phyloP scores from a whole-genome alignment of 2,888 invertebrate species.

The Eupelmus urozonus region DNA sequence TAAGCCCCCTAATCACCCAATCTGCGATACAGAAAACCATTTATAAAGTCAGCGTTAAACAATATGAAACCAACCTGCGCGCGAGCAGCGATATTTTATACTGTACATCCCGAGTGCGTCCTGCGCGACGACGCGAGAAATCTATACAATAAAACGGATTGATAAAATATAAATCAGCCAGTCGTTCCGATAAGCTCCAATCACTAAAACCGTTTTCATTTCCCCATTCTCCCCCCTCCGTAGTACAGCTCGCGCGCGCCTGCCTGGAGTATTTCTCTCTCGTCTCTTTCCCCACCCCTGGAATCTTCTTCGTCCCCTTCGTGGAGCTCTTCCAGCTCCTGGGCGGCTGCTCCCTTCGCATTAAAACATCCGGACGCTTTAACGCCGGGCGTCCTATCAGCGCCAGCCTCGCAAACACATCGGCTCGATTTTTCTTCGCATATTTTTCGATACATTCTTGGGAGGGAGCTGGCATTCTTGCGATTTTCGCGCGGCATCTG shows the following conservation, averaged over 20 bases:
- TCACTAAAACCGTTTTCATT: slow-evolving; percentile 52
- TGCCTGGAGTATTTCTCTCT: not conserved
- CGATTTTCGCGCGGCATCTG: too few species aligned
- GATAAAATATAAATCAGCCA: slow-evolving; percentile 38
- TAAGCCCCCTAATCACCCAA: too few species aligned
- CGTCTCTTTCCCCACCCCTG: not conserved
- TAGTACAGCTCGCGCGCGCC: not conserved
- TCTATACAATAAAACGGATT: slow-evolving; percentile 29
- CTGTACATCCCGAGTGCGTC: too few species aligned
- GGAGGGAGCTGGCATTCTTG: too few species aligned
- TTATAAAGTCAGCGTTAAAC: too few species aligned
- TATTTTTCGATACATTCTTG: not conserved
- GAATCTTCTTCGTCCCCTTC: not conserved
- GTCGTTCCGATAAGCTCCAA: slow-evolving; percentile 47
- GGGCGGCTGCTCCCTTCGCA: not conserved
- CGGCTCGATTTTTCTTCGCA: not conserved
- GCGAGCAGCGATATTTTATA: too few species aligned
- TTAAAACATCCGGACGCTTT: slow-evolving; percentile 5
- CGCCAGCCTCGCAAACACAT: not conserved
- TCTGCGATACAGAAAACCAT: too few species aligned
- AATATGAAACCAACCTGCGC: too few species aligned
- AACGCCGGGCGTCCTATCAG: not conserved
- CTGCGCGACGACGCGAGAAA: too few species aligned
- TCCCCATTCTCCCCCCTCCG: slow-evolving; percentile 24
- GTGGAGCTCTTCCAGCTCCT: not conserved